Base-by-base conservation (phyloP, 2,888 invertebrate species). In the Cheilosia scutellata region DNA sequence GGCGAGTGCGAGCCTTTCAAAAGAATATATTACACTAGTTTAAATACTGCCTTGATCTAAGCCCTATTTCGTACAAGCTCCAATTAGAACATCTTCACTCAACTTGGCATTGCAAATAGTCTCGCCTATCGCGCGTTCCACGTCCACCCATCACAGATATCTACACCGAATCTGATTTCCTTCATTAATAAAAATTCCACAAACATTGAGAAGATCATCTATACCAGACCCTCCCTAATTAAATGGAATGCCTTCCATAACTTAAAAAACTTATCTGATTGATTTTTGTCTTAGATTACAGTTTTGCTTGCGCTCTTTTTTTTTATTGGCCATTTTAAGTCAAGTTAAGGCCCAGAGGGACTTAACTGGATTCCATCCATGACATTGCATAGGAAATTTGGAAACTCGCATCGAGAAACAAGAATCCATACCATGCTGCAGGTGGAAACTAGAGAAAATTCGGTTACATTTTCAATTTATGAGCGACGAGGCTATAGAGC, bases 251-350 rank as follows among this genome's bases (percentile, higher is more conserved):
- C 55, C 62, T 66, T 16, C 71, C 77, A 86, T 86, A 77, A 72
- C 76, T 71, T 51, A 57, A 25, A 57, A 40, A 25, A 33, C 37
- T 65, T 84, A 86, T 71, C 76, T 72, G 71, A 82, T 82, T 47
- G 72, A 82, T 77, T 57, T 20, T 55, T 47, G 80, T 58, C 71
- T 72, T 65, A 27, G 76, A 80, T 76, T 77, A 82, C 76, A 29
- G 65, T 76, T 79, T 80, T 75, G 84, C 74, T 57, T 71, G 66
- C 51, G 49, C 40, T 65, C 65, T 68, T 68, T 65, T 57, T 37
- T 37, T 78, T 84, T 84, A 84, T 80, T 80, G 33, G 75, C 84
- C 70, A 78, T 78, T 76, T 66, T 53, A 49, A 44, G n/a, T 51
- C 40, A 31, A 47, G 53, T 53, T 37, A 33, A 9, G 47, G 70